Base-by-base conservation (phyloP, 1,140 invertebrate species). In the Diprion similis region DNA sequence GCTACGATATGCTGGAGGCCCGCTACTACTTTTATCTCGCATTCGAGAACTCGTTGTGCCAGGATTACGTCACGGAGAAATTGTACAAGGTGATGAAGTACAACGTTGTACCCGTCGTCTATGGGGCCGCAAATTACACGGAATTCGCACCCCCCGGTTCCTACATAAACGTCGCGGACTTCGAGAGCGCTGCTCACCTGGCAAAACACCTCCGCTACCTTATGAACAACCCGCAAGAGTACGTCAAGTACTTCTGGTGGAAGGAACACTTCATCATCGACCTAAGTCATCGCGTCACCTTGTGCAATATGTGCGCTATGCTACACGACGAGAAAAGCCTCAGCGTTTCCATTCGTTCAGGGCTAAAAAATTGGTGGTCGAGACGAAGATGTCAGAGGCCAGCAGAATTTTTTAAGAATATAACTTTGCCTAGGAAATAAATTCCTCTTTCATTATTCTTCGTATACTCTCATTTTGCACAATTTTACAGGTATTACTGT, bases 11-110 rank as follows among this genome's bases (percentile, higher is more conserved):
- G 59, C 73, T 91, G 8, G 72, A 81, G 66, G 77, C 78, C 2
- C 77, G 86, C 46, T 92, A 92, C 81, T 89, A 90, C 77, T 92
- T 92, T 78, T 93, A 92, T 82, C 80, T 93, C 19, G 85, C 91
- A 0, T 91, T 93, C 73, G 92, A 93, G 79, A 93, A 93, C 79
- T 87, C 89, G 24, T 81, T 86, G 24, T 83, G 82, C 68, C 82
- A 83, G 45, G 90, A 91, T 79, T 91, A 91, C 78, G 85, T 90
- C 10, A 91, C 90, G 0, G 91, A 91, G 75, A 91, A 91, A 76
- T 79, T 92, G 46, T 89, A 89, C 76, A 73, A 79, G 15, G 79
- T 83, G 8, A 66, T 89, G 46, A 64, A 82, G 19, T 71, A 86
- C 72, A 76, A 84, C 68, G 80, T 84, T 1, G 79, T 89, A 8